These are phyloP conservation scores for Nannobrachium achirus DNA, from an alignment of 2,113 vertebrate species.

Conservation along the genomic window DNA sequence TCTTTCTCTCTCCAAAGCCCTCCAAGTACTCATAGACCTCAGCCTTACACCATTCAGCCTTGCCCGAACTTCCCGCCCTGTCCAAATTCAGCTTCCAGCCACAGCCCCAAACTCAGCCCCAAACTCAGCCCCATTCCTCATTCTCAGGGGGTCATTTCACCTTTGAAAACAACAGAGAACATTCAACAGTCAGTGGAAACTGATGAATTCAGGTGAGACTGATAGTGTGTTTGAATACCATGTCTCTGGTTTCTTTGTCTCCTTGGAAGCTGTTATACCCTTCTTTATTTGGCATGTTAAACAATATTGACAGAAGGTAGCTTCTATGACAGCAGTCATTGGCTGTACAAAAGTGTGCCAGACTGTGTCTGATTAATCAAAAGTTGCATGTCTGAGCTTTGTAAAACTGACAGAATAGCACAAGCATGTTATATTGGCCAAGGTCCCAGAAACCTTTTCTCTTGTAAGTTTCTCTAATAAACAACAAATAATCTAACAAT, in stretches of 20 bases:
- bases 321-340: conserved; percentile 8
- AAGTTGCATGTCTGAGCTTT: conserved; percentile 45
- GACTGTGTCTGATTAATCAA: conserved; percentile 48
- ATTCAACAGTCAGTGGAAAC: conserved; percentile 44
- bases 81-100: conserved; percentile 20
- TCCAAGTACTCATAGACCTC: conserved; percentile 59
- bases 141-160: conserved; percentile 39
- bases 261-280: conserved; percentile 24
- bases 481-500: not conserved
- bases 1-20: conserved; percentile 47
- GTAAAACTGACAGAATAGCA: conserved; percentile 32
- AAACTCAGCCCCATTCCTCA: conserved; percentile 55
- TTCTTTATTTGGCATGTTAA: not conserved
- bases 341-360: conserved; percentile 20
- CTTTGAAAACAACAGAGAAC: conserved; percentile 43
- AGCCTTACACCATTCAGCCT: conserved; percentile 37
- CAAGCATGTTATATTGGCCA: conserved; percentile 36
- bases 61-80: conserved; percentile 46
- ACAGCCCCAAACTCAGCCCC: conserved; percentile 45
- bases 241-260: not conserved
- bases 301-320: not conserved
- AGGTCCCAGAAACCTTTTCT: conserved; percentile 31
- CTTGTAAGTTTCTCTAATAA: conserved; percentile 7
- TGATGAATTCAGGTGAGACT: conserved; percentile 77
- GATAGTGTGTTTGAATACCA: not conserved